These are phyloP conservation scores for Ochotona princeps DNA, from an alignment of 2,113 vertebrate genomes.

Conservation along the genomic window DNA sequence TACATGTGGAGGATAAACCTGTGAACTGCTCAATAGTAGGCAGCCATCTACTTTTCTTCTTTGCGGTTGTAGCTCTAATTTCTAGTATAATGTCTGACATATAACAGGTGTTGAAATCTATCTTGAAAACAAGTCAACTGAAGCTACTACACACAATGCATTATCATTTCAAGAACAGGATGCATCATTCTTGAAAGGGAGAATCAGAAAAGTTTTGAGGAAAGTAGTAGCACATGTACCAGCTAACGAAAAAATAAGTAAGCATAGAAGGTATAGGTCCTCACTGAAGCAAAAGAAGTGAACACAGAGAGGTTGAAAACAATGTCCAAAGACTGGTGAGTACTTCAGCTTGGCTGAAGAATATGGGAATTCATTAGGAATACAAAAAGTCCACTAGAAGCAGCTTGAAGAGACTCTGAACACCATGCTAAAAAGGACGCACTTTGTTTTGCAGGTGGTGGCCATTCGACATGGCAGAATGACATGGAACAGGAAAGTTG, in stretches of 20 bases:
- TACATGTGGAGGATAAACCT: background rate
- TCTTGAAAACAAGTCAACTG: background rate
- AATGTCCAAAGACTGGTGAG: background rate
- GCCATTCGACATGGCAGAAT: background rate
- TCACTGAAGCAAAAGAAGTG: background rate
- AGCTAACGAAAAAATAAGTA: background rate
- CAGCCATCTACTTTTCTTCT: background rate
- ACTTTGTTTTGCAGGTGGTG: slow-evolving; percentile 6
- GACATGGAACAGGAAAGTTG: background rate
- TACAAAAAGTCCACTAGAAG: background rate
- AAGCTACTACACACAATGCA: background rate
- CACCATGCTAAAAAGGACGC: background rate
- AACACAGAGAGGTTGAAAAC: slow-evolving; percentile 1
- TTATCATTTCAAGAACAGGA: slow-evolving; percentile 3
- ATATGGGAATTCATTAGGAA: background rate
- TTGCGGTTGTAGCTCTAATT: background rate
- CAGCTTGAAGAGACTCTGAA: background rate
- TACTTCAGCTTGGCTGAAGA: background rate
- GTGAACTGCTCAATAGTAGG: background rate
- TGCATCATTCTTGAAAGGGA: slow-evolving; percentile 7
- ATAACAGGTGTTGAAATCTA: background rate
- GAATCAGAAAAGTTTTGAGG: background rate
- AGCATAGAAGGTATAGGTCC: background rate
- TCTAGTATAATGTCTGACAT: background rate
- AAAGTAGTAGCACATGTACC: background rate